A percentile compares a stretch with the other conserved stretches of the same genome.
phyloP scores from a whole-genome alignment of 2,888 invertebrate genomes.

The Cremastinae sp. region DNA sequence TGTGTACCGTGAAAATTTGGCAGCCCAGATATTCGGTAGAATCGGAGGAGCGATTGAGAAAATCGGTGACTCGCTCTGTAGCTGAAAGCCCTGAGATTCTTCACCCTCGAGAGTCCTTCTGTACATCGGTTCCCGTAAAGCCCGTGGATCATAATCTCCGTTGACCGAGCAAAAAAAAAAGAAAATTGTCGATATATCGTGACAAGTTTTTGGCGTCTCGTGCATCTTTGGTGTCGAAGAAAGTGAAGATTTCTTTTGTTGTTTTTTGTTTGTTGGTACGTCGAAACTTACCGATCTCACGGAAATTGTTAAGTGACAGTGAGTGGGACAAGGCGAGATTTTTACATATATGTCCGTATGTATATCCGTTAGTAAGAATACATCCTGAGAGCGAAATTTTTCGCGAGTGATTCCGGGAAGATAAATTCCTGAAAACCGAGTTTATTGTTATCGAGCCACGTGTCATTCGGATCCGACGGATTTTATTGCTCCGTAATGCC shows the following conservation, averaged over 20 bases:
- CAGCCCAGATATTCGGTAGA: no score
- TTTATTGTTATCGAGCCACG: slow-evolving; percentile 33
- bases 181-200: slow-evolving; percentile 52
- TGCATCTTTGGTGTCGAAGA: slow-evolving; percentile 56
- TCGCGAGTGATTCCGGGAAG: slow-evolving; percentile 37
- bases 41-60: no score
- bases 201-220: slow-evolving; percentile 55
- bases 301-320: slow-evolving; percentile 53
- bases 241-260: background rate
- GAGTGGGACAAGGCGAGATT: slow-evolving; percentile 46
- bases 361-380: slow-evolving; percentile 1
- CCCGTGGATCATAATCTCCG: no score
- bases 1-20: background rate
- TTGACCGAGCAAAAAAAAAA: background rate
- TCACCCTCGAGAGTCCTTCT: no score
- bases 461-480: slow-evolving; percentile 36
- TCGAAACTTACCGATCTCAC: slow-evolving; percentile 20
- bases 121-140: no score
- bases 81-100: no score
- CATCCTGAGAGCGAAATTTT: background rate
- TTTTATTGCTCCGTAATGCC: slow-evolving; percentile 12
- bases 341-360: slow-evolving; percentile 12
- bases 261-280: background rate
- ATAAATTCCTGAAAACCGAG: background rate
- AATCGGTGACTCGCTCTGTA: no score